Conservation (phyloP, 2,797 vertebrate species). For the Lemur catta region DNA sequence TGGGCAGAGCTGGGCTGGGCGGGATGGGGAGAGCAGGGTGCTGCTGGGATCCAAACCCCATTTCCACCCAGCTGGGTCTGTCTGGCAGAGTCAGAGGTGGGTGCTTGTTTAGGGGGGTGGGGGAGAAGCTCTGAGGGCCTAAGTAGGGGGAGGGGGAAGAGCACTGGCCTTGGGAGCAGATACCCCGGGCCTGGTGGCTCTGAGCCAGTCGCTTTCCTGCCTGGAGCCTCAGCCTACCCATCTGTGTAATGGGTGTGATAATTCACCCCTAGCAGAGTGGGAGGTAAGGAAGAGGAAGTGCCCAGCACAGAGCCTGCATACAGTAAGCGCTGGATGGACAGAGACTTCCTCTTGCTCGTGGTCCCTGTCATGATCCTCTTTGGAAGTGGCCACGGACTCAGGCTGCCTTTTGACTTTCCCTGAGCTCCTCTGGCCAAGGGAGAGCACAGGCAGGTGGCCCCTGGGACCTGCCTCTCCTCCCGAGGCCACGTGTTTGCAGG, state of each 20-base stretch:
- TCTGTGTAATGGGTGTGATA: background rate
- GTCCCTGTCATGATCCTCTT: rapidly evolving
- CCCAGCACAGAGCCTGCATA: background rate
- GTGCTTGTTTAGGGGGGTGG: background rate
- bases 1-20: no score
- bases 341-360: background rate
- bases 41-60: background rate
- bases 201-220: background rate
- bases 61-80: background rate
- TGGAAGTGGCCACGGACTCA: background rate
- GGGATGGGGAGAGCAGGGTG: background rate
- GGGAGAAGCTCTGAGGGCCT: background rate
- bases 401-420: background rate
- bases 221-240: background rate
- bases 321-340: rapidly evolving
- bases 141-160: background rate
- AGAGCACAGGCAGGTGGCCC: background rate
- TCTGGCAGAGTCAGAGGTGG: background rate
- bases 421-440: background rate
- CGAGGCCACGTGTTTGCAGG: background rate
- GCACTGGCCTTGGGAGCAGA: background rate
- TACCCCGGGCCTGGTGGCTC: background rate
- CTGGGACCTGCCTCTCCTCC: background rate
- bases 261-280: background rate
- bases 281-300: no score